A percentile compares a stretch with the other conserved stretches of the same genome.
Conservation (phyloP, 2,797 vertebrate species). For the Lepus oiostolus region DNA sequence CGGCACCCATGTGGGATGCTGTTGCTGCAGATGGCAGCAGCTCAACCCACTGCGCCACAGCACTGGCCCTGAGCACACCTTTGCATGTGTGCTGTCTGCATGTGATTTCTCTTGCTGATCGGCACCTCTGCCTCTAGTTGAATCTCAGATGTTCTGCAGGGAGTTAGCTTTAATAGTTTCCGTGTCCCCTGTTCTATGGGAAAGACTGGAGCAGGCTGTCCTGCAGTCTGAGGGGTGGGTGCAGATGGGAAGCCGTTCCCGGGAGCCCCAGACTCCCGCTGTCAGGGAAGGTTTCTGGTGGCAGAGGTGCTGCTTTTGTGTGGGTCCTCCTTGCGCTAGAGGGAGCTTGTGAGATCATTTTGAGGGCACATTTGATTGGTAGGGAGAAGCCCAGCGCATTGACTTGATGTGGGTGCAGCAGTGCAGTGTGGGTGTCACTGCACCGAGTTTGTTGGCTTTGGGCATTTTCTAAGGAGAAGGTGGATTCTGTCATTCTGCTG, state of each 20-base stretch:
- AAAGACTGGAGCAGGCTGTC: neutral
- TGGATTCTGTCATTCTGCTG: neutral
- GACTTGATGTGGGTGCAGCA: neutral
- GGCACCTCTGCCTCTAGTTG: no score
- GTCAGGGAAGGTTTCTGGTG: neutral
- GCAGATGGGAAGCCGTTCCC: no score
- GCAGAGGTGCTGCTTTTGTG: no score
- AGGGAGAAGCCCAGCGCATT: neutral
- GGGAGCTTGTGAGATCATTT: neutral
- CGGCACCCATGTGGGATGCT: no score
- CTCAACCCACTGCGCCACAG: no score
- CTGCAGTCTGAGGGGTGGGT: no score
- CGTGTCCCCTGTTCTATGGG: neutral
- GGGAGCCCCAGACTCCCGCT: no score
- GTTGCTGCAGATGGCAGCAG: no score
- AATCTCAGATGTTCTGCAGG: neutral
- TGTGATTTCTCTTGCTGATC: neutral
- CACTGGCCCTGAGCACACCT: no score
- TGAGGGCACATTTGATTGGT: neutral
- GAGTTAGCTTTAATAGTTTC: neutral
- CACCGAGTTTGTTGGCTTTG: neutral
- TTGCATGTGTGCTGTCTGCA: no score
- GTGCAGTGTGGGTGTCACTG: neutral
- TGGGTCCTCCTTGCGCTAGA: no score
- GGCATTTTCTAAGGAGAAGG: neutral